Conservation (phyloP, 2,888 invertebrate genomes). For the Arrhopalites spinosus region DNA sequence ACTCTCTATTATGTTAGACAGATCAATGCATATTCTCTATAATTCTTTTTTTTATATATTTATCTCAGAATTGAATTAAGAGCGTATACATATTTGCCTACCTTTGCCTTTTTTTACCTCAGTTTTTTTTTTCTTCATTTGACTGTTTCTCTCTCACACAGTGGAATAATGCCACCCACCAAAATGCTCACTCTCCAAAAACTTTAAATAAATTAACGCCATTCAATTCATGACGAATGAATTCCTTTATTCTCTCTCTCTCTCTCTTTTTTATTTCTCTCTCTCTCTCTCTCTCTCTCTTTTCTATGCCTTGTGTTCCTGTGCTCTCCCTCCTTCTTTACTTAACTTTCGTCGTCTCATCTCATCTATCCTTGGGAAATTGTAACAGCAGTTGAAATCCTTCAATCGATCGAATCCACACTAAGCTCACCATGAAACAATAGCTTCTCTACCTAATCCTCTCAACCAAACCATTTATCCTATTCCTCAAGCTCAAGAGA, state of each 20-base stretch:
- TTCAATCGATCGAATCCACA: slow-evolving; percentile 53
- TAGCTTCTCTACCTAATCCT: slow-evolving; percentile 40
- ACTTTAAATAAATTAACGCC: slow-evolving; percentile 56
- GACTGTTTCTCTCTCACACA: slow-evolving; percentile 27
- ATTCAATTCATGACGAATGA: slow-evolving; percentile 56
- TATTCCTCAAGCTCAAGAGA: neutral
- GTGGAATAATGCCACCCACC: slow-evolving; percentile 54
- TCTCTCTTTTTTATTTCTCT: slow-evolving; percentile 24
- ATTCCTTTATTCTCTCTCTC: slow-evolving; percentile 50
- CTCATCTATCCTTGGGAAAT: slow-evolving; percentile 49
- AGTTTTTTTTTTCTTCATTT: neutral
- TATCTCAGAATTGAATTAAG: neutral
- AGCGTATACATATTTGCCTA: neutral
- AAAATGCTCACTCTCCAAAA: slow-evolving; percentile 54
- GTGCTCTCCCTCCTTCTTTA: slow-evolving; percentile 31
- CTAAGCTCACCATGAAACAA: slow-evolving; percentile 52
- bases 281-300: slow-evolving; percentile 24
- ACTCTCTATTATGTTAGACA: neutral
- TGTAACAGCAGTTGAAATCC: slow-evolving; percentile 49
- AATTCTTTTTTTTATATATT: neutral
- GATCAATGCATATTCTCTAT: slow-evolving; percentile 18
- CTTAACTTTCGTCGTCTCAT: slow-evolving; percentile 37
- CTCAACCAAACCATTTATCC: slow-evolving; percentile 31
- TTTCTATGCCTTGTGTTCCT: slow-evolving; percentile 6
- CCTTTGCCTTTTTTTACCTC: neutral